Percentiles rank a stretch among this genome's conserved stretches.
phyloP scores from a whole-genome alignment of 2,888 invertebrate genomes.

The Diaphora mendica region DNA sequence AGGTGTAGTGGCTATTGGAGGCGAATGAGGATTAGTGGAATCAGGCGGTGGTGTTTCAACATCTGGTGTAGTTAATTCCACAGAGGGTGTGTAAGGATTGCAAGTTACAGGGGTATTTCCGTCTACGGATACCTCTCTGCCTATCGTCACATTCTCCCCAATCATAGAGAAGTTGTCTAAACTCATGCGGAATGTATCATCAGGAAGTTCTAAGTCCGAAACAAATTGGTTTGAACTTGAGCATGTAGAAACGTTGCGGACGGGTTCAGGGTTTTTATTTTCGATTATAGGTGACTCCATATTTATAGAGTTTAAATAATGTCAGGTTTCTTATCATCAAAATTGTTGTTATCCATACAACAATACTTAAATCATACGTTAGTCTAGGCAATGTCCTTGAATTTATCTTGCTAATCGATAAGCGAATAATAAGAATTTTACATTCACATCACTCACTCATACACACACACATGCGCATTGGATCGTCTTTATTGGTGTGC shows the following conservation, averaged over 20 bases:
- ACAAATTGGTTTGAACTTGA: constrained; percentile 73
- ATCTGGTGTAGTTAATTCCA: constrained; percentile 52
- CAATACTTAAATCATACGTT: constrained; percentile 49
- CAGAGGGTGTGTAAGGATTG: constrained; percentile 53
- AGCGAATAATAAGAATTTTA: constrained; percentile 76
- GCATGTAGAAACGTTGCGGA: constrained; percentile 53
- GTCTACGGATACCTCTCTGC: constrained; percentile 64
- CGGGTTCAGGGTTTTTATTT: constrained; percentile 55
- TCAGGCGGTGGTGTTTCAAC: constrained; percentile 46
- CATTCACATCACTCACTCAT: constrained; percentile 84
- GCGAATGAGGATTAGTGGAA: constrained; percentile 42
- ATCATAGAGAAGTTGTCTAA: constrained; percentile 73
- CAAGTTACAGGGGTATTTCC: constrained; percentile 35
- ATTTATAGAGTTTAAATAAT: constrained; percentile 27
- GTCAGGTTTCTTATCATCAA: constrained; percentile 31
- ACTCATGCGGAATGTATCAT: constrained; percentile 78
- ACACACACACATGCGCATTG: constrained; percentile 75
- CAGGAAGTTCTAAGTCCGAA: constrained; percentile 72
- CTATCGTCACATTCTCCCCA: constrained; percentile 79
- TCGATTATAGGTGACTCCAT: constrained; percentile 67
- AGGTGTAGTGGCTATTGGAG: constrained; percentile 65
- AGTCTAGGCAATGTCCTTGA: constrained; percentile 72
- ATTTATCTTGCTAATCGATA: constrained; percentile 83
- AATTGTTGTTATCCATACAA: constrained; percentile 30
- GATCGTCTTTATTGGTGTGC: constrained; percentile 62